Evolutionary conservation across 2,797 vertebrate genomes (phyloP).

Genomic region (Myoxocephalus aenaeus): DNA sequence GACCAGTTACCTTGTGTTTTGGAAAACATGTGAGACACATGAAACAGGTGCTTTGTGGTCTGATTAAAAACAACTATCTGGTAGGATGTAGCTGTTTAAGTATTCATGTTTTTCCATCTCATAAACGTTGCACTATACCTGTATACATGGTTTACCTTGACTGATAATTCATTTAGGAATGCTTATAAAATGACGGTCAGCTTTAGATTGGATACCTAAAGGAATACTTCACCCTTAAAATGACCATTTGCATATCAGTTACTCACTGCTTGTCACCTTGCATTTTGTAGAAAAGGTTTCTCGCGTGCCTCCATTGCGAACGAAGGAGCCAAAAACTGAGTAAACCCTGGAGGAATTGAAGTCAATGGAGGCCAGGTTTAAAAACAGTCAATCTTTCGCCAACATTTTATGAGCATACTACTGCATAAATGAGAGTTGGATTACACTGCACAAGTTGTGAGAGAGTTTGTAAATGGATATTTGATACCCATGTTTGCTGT

Average conservation of each 20-base stretch:
- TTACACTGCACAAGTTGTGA: background rate
- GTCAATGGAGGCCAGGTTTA: background rate
- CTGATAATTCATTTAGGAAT: background rate
- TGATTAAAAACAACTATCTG: constrained; percentile 2
- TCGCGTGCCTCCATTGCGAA: background rate
- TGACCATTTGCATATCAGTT: background rate
- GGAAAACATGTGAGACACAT: constrained; percentile 42
- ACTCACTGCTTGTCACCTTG: background rate
- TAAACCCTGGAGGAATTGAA: background rate
- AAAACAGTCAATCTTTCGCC: background rate
- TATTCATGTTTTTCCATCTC: background rate
- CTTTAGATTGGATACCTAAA: background rate
- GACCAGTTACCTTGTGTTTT: constrained; percentile 53
- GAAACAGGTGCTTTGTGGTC: constrained; percentile 28
- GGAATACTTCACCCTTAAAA: background rate
- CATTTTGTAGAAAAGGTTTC: background rate
- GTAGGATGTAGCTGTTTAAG: background rate
- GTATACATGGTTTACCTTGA: background rate
- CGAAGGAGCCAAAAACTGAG: background rate
- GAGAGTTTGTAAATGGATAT: background rate
- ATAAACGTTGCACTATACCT: too few species aligned
- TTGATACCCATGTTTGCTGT: background rate
- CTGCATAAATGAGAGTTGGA: background rate
- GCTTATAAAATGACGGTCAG: background rate
- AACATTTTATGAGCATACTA: background rate